Percentiles rank a stretch among this genome's conserved stretches.
These are phyloP conservation scores for Spinus pinus DNA, from an alignment of 2,797 vertebrate genomes.

Conservation along the genomic window DNA sequence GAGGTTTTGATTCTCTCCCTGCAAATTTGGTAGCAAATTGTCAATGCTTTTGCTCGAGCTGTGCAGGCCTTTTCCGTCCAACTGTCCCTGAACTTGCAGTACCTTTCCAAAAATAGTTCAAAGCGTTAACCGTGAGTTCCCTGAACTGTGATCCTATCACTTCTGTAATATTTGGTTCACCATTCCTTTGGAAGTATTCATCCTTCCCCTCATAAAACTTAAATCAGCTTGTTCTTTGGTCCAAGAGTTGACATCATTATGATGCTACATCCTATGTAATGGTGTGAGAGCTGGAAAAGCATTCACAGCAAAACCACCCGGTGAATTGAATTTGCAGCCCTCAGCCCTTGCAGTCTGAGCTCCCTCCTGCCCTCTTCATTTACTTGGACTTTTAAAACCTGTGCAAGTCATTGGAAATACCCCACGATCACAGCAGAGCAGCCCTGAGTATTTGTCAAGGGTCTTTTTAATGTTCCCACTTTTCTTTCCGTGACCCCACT, in stretches of 20 bases:
- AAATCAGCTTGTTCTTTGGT: constrained; percentile 46
- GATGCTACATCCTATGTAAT: constrained; percentile 69
- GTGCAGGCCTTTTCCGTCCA: background rate
- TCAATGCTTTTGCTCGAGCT: background rate
- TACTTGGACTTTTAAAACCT: background rate
- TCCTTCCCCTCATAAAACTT: constrained; percentile 65
- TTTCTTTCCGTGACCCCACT: constrained; percentile 7
- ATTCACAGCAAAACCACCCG: constrained; percentile 18
- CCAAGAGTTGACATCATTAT: constrained; percentile 71
- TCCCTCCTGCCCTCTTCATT: background rate
- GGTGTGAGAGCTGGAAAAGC: constrained; percentile 65
- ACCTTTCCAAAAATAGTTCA: constrained; percentile 53
- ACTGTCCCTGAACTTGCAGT: constrained; percentile 8
- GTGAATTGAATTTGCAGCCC: constrained; percentile 39
- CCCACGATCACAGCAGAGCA: background rate
- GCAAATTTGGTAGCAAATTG: background rate
- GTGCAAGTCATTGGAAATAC: background rate
- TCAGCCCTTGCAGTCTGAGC: background rate
- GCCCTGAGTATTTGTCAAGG: background rate
- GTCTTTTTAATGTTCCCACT: background rate
- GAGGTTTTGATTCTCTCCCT: background rate
- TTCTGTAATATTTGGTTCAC: constrained; percentile 15
- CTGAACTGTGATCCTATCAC: constrained; percentile 23
- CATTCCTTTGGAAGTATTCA: constrained; percentile 68
- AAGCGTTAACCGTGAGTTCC: background rate